A percentile compares a stretch with the other conserved stretches of the same genome.
Evolutionary conservation across 2,888 invertebrate genomes (phyloP).

Genomic region (Pedicia rivosa): DNA sequence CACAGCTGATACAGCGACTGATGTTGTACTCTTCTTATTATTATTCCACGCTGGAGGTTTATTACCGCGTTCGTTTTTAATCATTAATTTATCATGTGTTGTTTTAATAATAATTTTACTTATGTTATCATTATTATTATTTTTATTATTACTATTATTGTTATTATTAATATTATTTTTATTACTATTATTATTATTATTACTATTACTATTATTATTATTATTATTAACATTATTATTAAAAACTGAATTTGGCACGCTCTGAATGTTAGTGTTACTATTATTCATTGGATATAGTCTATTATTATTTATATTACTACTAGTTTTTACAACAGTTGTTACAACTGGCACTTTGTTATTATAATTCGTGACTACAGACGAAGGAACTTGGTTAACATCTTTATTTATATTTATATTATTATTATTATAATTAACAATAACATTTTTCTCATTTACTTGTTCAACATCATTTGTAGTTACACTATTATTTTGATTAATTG

Average conservation of each 20-base stretch:
- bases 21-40: slow-evolving; percentile 3
- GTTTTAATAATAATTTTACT: slow-evolving; percentile 7
- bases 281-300: no score
- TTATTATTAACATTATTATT: slow-evolving; percentile 2
- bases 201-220: slow-evolving; percentile 3
- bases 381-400: slow-evolving; percentile 5
- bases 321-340: not conserved
- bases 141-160: slow-evolving; percentile 4
- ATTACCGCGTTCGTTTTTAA: slow-evolving; percentile 6
- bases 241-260: not conserved
- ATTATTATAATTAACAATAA: not conserved
- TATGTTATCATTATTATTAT: slow-evolving; percentile 5
- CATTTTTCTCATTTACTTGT: slow-evolving; percentile 1
- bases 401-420: slow-evolving; percentile 1
- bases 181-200: slow-evolving; percentile 4
- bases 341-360: slow-evolving; percentile 4
- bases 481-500: slow-evolving; percentile 2
- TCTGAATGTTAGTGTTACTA: not conserved
- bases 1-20: slow-evolving; percentile 5
- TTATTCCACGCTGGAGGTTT: slow-evolving; percentile 6
- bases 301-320: no score
- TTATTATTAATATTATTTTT: slow-evolving; percentile 3
- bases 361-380: slow-evolving; percentile 2
- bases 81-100: slow-evolving; percentile 7
- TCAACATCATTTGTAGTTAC: no score